These are phyloP conservation scores for Sterna hirundo DNA, from an alignment of 2,113 vertebrate genomes.

Conservation along the genomic window DNA sequence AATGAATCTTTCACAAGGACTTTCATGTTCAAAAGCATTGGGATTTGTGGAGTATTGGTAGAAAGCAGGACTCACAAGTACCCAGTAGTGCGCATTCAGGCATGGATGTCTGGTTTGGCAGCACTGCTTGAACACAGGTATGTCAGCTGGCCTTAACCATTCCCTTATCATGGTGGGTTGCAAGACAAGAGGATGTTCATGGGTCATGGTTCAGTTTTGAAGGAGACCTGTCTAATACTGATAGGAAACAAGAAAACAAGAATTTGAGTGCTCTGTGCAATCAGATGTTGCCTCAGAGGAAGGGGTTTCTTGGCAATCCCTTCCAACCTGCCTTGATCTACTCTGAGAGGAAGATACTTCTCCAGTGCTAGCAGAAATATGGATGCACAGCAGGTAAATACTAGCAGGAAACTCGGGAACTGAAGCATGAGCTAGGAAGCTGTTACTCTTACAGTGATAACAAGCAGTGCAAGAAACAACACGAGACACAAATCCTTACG, in stretches of 20 bases:
- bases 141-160: neutral
- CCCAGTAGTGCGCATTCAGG: neutral
- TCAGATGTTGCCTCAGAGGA: neutral
- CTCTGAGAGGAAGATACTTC: neutral
- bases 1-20: neutral
- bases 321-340: neutral
- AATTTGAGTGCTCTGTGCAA: neutral
- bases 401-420: neutral
- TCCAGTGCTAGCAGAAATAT: neutral
- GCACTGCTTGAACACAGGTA: neutral
- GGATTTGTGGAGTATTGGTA: neutral
- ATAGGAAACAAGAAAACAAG: neutral
- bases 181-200: neutral
- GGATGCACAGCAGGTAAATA: neutral
- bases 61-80: neutral
- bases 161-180: neutral
- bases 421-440: neutral
- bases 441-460: neutral
- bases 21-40: neutral
- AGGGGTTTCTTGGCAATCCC: neutral
- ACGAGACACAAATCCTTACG: neutral
- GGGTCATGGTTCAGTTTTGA: neutral
- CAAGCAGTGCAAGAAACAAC: neutral
- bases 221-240: neutral
- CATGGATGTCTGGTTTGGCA: neutral